Percentiles rank a stretch among this genome's conserved stretches.
Evolutionary conservation across 1,140 invertebrate genomes (phyloP).

Genomic region (Rhagoletis pomonella): DNA sequence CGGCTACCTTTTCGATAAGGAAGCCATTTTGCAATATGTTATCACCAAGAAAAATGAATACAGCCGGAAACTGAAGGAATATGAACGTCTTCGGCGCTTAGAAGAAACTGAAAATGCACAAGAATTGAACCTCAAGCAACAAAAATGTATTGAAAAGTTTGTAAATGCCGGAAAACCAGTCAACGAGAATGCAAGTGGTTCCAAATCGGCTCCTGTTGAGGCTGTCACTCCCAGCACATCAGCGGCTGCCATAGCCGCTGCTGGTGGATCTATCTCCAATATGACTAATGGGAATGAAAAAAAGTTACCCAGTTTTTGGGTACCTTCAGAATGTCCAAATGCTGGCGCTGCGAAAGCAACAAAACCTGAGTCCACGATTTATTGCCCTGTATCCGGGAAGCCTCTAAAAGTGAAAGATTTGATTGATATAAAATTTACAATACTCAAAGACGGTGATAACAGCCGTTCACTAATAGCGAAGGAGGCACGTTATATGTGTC

Average conservation of each 20-base stretch:
- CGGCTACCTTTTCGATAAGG: conserved; percentile 97
- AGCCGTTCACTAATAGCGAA: conserved; percentile 88
- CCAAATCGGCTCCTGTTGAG: conserved; percentile 58
- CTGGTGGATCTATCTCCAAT: conserved; percentile 82
- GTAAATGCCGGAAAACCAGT: conserved; percentile 78
- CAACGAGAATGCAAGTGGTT: conserved; percentile 40
- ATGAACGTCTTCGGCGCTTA: conserved; percentile 89
- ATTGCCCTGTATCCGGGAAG: conserved; percentile 94
- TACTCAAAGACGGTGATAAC: conserved; percentile 89
- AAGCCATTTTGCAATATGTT: conserved; percentile 97
- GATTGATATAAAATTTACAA: conserved; percentile 94
- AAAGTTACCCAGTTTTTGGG: conserved; percentile 96
- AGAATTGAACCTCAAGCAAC: conserved; percentile 74
- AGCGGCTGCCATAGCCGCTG: conserved; percentile 60
- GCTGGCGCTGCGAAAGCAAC: conserved; percentile 82
- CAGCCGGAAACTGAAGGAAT: conserved; percentile 92
- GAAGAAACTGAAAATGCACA: conserved; percentile 79
- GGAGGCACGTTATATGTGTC: conserved; percentile 96
- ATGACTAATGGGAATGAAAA: conserved; percentile 82
- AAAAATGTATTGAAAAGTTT: conserved; percentile 84
- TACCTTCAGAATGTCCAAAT: conserved; percentile 94
- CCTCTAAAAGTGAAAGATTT: conserved; percentile 93
- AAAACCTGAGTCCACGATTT: conserved; percentile 94
- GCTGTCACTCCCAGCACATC: conserved; percentile 56
- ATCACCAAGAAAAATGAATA: conserved; percentile 96